Evolutionary conservation across 2,797 vertebrate species (phyloP), one percentile per base, ranked within the genome.

Genomic region (Leptatherina wallacei): DNA sequence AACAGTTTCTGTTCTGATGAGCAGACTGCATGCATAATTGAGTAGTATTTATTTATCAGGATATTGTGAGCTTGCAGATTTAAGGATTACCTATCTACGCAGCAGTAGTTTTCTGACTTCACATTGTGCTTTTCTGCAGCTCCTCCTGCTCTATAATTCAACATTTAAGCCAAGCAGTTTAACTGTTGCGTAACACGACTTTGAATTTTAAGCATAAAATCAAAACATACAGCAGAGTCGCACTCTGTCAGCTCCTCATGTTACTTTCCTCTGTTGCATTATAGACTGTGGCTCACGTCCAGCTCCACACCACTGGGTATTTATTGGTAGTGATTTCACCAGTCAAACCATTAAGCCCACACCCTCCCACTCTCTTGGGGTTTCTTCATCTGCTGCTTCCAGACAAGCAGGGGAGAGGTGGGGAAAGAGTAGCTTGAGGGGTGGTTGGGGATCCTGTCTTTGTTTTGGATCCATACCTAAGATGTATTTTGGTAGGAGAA

Each of bases 241-340:
- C 62, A 40, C 68, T 60, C 10, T 58, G 13, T 73, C 78, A 64
- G 32, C 69, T 68, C 66, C 71, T 49, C 38, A 47, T 51, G 59
- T 68, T 54, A 38, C 57, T 65, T 42, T 71, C 62, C 52, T 75
- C 78, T 56, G 56, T 76, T 69, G 42, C 71, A 61, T 57, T 83
- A 55, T 64, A 73, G 71, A 64, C 78, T 55, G 64, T 79, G 83
- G 85, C 85, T 80, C 13, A 1, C 59, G 9, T 89, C 89, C 83
- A 88, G 77, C 22, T 72, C 81, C 58, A 40, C 73, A 61, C 81
- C 78, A 30, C 81, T 63, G 71, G 68, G 80, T 78, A 80, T 86
- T 80, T 78, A 81, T 86, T 80, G 66, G 61, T 64, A 73, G 85
- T 92, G 91, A 92, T 90, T 85, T 93, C 90, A 93, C 85, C 85